Percentiles rank a stretch among this genome's conserved stretches.
These are phyloP conservation scores for Acanthurus leucopareius DNA, from an alignment of 2,797 vertebrate genomes.

Conservation along the genomic window DNA sequence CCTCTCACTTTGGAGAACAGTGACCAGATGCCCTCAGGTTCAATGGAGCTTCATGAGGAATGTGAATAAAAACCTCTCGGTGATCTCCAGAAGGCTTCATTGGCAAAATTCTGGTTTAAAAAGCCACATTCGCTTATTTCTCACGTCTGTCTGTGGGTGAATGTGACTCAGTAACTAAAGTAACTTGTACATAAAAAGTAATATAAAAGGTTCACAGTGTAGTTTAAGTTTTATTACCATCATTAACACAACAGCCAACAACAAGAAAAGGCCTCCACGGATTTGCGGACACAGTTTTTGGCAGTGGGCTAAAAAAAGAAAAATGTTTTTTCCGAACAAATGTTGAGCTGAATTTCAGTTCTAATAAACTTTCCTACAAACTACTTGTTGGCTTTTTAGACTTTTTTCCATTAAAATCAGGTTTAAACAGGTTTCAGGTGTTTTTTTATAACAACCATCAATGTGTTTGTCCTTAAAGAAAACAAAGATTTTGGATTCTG, in stretches of 20 bases:
- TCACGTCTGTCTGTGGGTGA: background rate
- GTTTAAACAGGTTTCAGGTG: background rate
- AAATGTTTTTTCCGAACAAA: background rate
- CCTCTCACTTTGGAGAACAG: background rate
- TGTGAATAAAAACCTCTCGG: conserved; percentile 1
- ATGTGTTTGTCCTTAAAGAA: background rate
- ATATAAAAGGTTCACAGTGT: no score
- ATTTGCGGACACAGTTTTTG: background rate
- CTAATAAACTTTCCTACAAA: background rate
- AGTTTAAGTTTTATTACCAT: background rate
- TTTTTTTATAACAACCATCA: background rate
- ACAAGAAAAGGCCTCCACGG: background rate
- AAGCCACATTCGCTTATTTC: background rate
- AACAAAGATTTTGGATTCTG: background rate
- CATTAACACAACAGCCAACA: background rate
- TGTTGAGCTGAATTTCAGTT: background rate
- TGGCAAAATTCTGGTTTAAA: background rate
- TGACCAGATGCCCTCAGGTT: background rate
- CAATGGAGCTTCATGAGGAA: background rate
- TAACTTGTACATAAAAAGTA: no score
- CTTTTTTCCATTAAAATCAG: background rate
- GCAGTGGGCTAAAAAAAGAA: background rate
- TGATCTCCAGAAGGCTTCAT: background rate
- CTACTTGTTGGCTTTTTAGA: background rate
- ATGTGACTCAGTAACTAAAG: background rate